Base-by-base conservation (phyloP, 2,888 invertebrate genomes). In the Acanthacorydalis orientalis region DNA sequence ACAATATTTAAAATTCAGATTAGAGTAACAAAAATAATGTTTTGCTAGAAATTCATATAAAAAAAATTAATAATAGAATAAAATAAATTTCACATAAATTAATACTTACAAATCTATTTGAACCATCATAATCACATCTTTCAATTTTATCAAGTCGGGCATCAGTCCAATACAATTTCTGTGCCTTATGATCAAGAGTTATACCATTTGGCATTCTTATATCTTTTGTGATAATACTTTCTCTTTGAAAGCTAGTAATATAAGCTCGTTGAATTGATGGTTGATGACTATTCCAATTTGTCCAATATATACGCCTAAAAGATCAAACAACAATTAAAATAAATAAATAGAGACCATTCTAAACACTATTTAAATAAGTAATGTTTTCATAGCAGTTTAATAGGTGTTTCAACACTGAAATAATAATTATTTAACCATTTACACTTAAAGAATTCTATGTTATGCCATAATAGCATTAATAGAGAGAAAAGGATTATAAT, bases 161-260 rank as follows among this genome's bases (percentile, higher is more conserved):
- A 67, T 90, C 88, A 14, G 83, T 82, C 87, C 88, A 89, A 64
- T 87, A 89, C 31, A 89, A 60, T 61, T 83, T 80, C 55, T 80
- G 77, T 34, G 82, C 78, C 50, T 69, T 69, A 61, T 83, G 80
- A 60, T 89, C 89, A 37, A 89, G 65, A 1, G 87, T 78, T 40
- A 90, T 64, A 0, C 83, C 87, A 68, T 89, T 89, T 7, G 89
- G 88, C 83, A 90, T 89, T 46, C 80, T 73, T 52, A 92, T 85
- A 48, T 86, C 82, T 1, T 78, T 82, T 46, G 74, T 78, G 46
- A 89, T 78, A 48, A 90, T 79, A 37, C 77, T 72, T 59, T 85
- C 76, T 33, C 77, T 66, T 9, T 73, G 74, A 56, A 70, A 80
- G 1, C 86, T 86, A 53, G 73, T 74, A 32, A 75, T 64, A 59